Evolutionary conservation across 1,140 invertebrate species (phyloP), one percentile per base, ranked within the genome.

Genomic region (Glomeris maerens): DNA sequence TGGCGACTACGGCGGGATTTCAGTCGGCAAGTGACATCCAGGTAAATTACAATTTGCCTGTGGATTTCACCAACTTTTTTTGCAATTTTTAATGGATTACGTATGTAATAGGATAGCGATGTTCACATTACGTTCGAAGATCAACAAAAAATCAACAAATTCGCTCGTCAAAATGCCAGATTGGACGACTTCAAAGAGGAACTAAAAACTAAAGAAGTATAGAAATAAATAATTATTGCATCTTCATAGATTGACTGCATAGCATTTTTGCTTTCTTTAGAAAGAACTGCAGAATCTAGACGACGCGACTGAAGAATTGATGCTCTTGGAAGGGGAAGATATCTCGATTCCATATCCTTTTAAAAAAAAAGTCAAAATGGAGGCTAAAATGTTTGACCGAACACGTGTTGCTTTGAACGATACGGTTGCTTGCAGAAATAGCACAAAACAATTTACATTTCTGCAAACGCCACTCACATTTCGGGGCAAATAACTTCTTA

Each of bases 71-170:
- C n/a, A n/a, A n/a, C n/a, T n/a, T n/a, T n/a, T n/a, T n/a, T n/a
- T n/a, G n/a, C n/a, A n/a, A n/a, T n/a, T n/a, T n/a, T n/a, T n/a
- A n/a, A n/a, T n/a, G n/a, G n/a, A n/a, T n/a, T n/a, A n/a, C n/a
- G n/a, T 49, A 54, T 57, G 31, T 69, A 75, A 49, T 59, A 85
- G 81, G 86, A 90, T 60, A 80, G 79, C 47, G 90, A 95, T 73
- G 84, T 92, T 49, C 83, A 93, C 64, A 91, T 97, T 55, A 89
- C 89, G 2, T 91, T 78, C 64, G 91, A 96, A 68, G 93, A 97
- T 72, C 94, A 98, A 70, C 85, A 92, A 62, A 92, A 92, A 71
- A 97, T 98, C 53, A 98, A 97, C 66, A 83, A 83, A 66, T 98
- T 97, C 72, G 93, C 94, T 2, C 74, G 86, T 53, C 77, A 84